These are phyloP conservation scores for Gobio occitaniae DNA, from an alignment of 2,797 vertebrate genomes.

Conservation along the genomic window DNA sequence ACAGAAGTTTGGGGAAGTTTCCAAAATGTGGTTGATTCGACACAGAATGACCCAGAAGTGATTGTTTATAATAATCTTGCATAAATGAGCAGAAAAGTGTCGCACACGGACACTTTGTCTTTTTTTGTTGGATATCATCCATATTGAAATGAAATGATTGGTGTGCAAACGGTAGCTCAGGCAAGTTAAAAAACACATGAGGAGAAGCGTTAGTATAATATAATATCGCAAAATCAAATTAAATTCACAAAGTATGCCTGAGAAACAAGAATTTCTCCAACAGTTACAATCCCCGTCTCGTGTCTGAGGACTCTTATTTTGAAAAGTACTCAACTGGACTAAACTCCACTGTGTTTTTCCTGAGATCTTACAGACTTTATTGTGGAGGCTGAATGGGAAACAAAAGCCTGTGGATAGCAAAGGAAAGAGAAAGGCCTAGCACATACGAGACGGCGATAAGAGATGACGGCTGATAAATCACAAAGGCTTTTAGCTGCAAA, in stretches of 20 bases:
- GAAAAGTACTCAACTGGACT: not conserved
- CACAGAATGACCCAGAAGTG: too few relatives aligned
- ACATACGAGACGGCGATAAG: conserved; percentile 80
- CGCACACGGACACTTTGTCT: too few relatives aligned
- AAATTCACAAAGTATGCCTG: too few relatives aligned
- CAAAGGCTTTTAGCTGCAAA: conserved; percentile 77
- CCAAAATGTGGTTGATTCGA: too few relatives aligned
- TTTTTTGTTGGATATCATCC: too few relatives aligned
- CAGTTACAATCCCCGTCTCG: not conserved
- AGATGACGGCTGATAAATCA: conserved; percentile 75
- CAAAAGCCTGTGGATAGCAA: conserved; percentile 35
- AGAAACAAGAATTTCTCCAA: too few relatives aligned
- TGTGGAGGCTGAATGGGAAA: conserved; percentile 29
- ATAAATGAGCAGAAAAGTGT: too few relatives aligned
- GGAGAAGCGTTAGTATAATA: too few relatives aligned
- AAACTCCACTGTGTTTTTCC: conserved; percentile 32
- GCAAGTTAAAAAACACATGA: too few relatives aligned
- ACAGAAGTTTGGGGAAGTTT: too few relatives aligned
- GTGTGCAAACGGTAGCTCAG: not conserved
- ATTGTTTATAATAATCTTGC: too few relatives aligned
- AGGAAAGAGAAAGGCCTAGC: conserved; percentile 36
- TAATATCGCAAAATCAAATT: not conserved
- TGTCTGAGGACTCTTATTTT: conserved; percentile 2
- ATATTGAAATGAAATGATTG: not conserved
- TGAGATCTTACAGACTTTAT: conserved; percentile 33